Conservation (phyloP, 2,113 vertebrate species). For the Calidris pugnax region DNA sequence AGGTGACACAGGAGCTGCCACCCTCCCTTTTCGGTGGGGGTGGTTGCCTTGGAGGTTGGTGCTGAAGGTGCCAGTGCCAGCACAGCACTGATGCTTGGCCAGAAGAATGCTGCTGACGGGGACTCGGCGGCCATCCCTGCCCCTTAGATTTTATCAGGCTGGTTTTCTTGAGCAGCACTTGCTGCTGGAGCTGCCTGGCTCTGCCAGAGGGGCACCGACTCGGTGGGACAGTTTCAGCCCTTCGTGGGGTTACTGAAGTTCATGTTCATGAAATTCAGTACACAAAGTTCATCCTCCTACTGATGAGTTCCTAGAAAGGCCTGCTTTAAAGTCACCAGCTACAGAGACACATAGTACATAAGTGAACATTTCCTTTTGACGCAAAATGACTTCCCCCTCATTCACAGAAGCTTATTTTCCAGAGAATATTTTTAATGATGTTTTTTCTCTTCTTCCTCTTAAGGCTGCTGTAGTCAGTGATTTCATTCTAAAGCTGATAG, state of each 20-base stretch:
- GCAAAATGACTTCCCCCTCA: neutral
- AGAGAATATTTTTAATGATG: neutral
- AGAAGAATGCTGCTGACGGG: neutral
- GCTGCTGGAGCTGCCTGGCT: neutral
- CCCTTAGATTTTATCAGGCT: neutral
- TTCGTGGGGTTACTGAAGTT: no score
- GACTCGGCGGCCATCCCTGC: neutral
- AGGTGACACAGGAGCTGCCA: neutral
- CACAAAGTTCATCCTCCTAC: neutral
- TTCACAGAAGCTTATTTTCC: neutral
- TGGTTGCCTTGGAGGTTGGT: fast-evolving
- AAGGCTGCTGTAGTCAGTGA: slow-evolving; percentile 7
- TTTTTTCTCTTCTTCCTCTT: neutral
- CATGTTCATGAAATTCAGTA: no score
- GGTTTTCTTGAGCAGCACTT: neutral
- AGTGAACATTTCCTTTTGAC: neutral
- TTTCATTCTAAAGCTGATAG: slow-evolving; percentile 10
- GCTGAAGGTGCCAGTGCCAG: no score
- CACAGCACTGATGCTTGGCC: fast-evolving
- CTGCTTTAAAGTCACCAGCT: neutral
- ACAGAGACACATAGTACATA: neutral
- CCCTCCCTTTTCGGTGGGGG: neutral
- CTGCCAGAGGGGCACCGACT: fast-evolving
- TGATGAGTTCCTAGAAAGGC: neutral
- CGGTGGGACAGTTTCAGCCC: neutral